phyloP scores from a whole-genome alignment of 1,140 invertebrate species.

The Eufriesea mexicana region DNA sequence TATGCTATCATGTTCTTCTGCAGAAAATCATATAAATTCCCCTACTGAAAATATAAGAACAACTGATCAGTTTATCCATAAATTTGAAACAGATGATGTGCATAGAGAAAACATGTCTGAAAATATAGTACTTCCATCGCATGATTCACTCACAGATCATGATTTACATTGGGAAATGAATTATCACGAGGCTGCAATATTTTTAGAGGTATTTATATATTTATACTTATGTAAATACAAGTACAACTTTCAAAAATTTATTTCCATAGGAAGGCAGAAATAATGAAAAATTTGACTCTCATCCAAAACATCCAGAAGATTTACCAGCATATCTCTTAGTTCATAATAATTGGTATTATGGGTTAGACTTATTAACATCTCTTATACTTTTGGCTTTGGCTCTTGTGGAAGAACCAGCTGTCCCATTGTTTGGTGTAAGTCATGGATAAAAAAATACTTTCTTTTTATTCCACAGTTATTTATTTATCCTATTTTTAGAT shows the following conservation, averaged over 20 bases:
- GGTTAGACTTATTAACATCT: slow-evolving; percentile 90
- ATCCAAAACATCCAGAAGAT: slow-evolving; percentile 91
- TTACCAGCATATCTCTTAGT: slow-evolving; percentile 94
- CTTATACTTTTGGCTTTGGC: slow-evolving; percentile 91
- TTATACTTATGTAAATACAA: neutral
- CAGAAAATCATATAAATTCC: slow-evolving; percentile 71
- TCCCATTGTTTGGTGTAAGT: slow-evolving; percentile 86
- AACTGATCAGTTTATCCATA: slow-evolving; percentile 69
- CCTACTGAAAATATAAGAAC: slow-evolving; percentile 53
- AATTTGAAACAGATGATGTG: slow-evolving; percentile 56
- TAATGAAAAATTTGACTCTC: slow-evolving; percentile 96
- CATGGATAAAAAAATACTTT: slow-evolving; percentile 5
- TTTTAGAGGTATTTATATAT: slow-evolving; percentile 86
- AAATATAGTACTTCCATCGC: slow-evolving; percentile 71
- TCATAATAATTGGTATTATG: slow-evolving; percentile 94
- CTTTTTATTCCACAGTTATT: neutral
- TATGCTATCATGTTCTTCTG: slow-evolving; percentile 79
- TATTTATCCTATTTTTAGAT: slow-evolving; percentile 80
- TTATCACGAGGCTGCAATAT: slow-evolving; percentile 95
- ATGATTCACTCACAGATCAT: slow-evolving; percentile 68
- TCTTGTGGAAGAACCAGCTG: slow-evolving; percentile 91
- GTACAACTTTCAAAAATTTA: neutral
- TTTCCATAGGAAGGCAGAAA: slow-evolving; percentile 91
- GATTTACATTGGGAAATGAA: slow-evolving; percentile 92
- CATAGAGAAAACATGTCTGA: slow-evolving; percentile 69